A percentile compares a stretch with the other conserved stretches of the same genome.
Conservation (phyloP, 2,888 invertebrate species). For the Girardia tigrina region DNA sequence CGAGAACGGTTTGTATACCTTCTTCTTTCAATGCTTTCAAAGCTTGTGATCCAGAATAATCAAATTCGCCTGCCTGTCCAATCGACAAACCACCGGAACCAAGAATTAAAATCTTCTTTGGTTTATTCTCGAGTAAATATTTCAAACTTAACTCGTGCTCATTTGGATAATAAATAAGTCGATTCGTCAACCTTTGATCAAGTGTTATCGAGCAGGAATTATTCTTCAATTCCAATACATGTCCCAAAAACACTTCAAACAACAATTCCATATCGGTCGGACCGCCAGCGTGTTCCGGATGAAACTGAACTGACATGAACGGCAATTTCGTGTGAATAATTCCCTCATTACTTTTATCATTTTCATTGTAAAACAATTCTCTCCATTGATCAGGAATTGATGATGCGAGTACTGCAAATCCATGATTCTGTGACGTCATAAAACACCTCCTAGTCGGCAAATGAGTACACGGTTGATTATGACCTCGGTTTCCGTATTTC, state of each 20-base stretch:
- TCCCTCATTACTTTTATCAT: constrained; percentile 84
- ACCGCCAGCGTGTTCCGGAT: constrained; percentile 92
- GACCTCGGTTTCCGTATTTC: constrained; percentile 94
- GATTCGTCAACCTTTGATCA: constrained; percentile 27
- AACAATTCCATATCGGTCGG: constrained; percentile 83
- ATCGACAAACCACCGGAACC: constrained; percentile 90
- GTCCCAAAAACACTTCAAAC: constrained; percentile 79
- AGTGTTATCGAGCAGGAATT: background rate
- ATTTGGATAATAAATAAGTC: constrained; percentile 25
- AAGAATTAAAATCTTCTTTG: constrained; percentile 62
- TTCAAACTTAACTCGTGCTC: constrained; percentile 32
- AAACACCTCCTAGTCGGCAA: constrained; percentile 72
- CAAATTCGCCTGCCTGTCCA: constrained; percentile 97
- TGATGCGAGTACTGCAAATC: constrained; percentile 70
- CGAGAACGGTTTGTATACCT: constrained; percentile 78
- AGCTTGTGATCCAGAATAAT: constrained; percentile 88
- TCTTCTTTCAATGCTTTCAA: constrained; percentile 91
- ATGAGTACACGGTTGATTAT: constrained; percentile 89
- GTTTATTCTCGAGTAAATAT: constrained; percentile 6
- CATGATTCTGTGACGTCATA: constrained; percentile 97
- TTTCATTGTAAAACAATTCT: constrained; percentile 79
- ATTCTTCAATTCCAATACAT: background rate
- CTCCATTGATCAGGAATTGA: constrained; percentile 68
- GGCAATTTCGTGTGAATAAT: constrained; percentile 32
- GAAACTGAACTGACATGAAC: constrained; percentile 78